These are phyloP conservation scores for Drosophila gunungcola DNA, from an alignment of 1,140 invertebrate species.

Conservation along the genomic window DNA sequence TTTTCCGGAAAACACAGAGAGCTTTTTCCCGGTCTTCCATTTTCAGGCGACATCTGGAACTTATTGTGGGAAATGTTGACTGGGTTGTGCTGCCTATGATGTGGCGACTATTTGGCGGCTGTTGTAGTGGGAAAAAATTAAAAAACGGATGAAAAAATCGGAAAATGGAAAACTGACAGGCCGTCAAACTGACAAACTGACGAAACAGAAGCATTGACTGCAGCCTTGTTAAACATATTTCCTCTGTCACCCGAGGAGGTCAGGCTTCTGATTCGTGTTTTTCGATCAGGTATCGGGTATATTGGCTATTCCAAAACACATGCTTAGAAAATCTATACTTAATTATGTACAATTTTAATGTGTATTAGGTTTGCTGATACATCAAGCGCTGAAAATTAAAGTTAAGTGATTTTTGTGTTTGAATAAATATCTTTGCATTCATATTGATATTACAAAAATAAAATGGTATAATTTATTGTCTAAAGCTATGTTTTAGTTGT, in stretches of 20 bases:
- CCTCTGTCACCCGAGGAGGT: constrained; percentile 41
- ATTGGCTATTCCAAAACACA: not conserved
- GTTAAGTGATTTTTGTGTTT: too few relatives aligned
- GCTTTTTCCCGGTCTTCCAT: constrained; percentile 7
- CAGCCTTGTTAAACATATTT: constrained; percentile 58
- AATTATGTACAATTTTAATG: too few relatives aligned
- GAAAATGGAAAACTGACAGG: constrained; percentile 42
- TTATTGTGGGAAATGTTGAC: constrained; percentile 8
- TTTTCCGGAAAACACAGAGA: constrained; percentile 23
- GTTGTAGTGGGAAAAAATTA: constrained; percentile 32
- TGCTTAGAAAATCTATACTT: too few relatives aligned
- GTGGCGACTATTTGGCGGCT: constrained; percentile 58
- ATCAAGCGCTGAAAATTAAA: too few relatives aligned
- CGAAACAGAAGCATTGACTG: constrained; percentile 59
- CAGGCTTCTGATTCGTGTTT: constrained; percentile 21
- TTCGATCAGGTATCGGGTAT: not conserved
- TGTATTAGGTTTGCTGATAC: not conserved
- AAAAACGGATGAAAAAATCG: constrained; percentile 3
- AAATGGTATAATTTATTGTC: too few relatives aligned
- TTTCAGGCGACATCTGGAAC: not conserved
- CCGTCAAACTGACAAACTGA: constrained; percentile 56
- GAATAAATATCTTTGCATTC: too few relatives aligned
- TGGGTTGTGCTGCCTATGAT: constrained; percentile 20
- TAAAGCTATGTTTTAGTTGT: too few relatives aligned
- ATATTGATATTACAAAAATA: too few relatives aligned